Conservation (phyloP, 2,113 vertebrate species). For the Hyaena hyaena region DNA sequence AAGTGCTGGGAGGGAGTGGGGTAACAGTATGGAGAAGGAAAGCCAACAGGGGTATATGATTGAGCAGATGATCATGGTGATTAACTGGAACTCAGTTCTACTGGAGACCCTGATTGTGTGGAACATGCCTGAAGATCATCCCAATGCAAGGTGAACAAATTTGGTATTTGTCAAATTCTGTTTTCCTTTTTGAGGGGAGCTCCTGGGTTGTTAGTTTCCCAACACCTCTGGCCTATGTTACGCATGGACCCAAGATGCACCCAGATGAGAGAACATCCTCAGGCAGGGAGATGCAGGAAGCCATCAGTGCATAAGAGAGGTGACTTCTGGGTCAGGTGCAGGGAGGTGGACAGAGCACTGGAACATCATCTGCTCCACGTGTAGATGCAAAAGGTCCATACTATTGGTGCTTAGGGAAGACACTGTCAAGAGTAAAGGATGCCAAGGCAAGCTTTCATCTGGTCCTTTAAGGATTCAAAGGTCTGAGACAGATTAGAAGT, state of each 20-base stretch:
- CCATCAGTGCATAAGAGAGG: not conserved
- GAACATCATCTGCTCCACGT: not conserved
- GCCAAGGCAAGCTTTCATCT: not conserved
- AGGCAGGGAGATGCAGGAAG: not conserved
- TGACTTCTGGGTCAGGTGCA: not conserved
- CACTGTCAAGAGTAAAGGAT: not conserved
- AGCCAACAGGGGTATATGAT: fast-evolving
- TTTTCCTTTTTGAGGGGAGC: not conserved
- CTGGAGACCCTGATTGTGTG: not conserved
- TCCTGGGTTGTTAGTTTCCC: not conserved
- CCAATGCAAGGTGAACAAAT: not conserved
- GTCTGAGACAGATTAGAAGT: not conserved
- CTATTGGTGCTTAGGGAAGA: not conserved
- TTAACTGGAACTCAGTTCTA: not conserved
- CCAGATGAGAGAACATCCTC: not conserved
- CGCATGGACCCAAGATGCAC: not conserved
- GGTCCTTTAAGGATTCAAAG: not conserved
- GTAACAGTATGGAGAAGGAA: not conserved
- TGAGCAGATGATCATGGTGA: not conserved
- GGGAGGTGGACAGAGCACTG: not conserved
- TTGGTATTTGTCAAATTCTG: not conserved
- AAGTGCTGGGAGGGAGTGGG: not conserved
- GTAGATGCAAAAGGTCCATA: fast-evolving
- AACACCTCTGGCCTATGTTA: not conserved
- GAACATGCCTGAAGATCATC: not conserved